A percentile compares a stretch with the other conserved stretches of the same genome.
These are phyloP conservation scores for Tribolium madens DNA, from an alignment of 1,140 invertebrate genomes.

Conservation along the genomic window DNA sequence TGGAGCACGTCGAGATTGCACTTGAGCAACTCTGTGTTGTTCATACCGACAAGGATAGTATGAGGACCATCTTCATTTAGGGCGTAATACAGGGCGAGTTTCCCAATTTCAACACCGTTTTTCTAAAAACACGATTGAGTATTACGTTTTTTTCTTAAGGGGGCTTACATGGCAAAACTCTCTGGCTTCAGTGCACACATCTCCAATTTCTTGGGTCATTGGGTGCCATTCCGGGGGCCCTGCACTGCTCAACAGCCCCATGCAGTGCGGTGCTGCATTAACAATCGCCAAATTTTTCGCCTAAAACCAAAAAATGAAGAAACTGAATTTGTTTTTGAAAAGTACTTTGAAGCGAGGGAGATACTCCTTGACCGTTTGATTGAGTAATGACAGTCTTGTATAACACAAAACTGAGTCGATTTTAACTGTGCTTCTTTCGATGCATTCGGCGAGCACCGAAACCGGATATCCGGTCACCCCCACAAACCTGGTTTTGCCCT, in stretches of 20 bases:
- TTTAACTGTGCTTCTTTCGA: slow-evolving; percentile 76
- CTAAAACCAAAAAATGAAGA: slow-evolving; percentile 48
- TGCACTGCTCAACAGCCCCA: slow-evolving; percentile 84
- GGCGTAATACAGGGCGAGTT: slow-evolving; percentile 77
- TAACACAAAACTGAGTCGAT: slow-evolving; percentile 85
- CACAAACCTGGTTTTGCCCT: slow-evolving; percentile 85
- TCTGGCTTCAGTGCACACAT: slow-evolving; percentile 72
- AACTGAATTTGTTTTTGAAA: too few relatives aligned
- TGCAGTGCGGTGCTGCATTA: slow-evolving; percentile 82
- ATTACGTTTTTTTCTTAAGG: neutral
- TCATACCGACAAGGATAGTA: slow-evolving; percentile 79
- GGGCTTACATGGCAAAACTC: slow-evolving; percentile 74
- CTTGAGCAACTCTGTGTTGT: slow-evolving; percentile 71
- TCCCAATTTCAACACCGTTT: slow-evolving; percentile 76
- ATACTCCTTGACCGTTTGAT: slow-evolving; percentile 81
- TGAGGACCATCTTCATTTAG: slow-evolving; percentile 69
- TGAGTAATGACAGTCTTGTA: slow-evolving; percentile 82
- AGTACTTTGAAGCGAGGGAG: slow-evolving; percentile 81
- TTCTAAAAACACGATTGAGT: slow-evolving; percentile 65
- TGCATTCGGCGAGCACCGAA: slow-evolving; percentile 77
- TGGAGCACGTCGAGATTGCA: slow-evolving; percentile 72
- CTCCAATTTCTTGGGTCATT: slow-evolving; percentile 76
- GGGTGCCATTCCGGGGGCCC: slow-evolving; percentile 89
- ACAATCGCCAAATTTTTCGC: slow-evolving; percentile 77
- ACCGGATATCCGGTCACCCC: slow-evolving; percentile 92